Percentiles rank a stretch among this genome's conserved stretches.
Evolutionary conservation across 2,797 vertebrate species (phyloP).

Genomic region (Ptychobarbus kaznakovi): DNA sequence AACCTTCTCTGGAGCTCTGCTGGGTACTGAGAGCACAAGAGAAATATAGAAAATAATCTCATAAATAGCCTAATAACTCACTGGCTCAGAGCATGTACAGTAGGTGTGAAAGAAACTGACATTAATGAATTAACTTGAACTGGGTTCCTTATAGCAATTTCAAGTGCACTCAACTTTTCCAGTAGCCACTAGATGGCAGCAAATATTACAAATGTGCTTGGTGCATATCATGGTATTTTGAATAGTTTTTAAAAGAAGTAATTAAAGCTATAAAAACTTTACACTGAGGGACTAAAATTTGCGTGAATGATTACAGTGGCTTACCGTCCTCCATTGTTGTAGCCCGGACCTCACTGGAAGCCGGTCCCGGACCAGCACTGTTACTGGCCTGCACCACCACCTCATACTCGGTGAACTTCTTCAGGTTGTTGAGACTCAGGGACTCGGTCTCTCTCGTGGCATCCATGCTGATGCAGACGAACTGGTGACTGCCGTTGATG

Average conservation of each 20-base stretch:
- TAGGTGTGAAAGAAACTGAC: not conserved
- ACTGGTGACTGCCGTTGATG: constrained; percentile 94
- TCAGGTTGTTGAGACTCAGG: constrained; percentile 93
- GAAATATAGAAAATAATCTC: not conserved
- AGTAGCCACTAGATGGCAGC: constrained; percentile 66
- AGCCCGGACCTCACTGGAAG: constrained; percentile 94
- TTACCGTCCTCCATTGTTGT: constrained; percentile 96
- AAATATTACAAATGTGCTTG: constrained; percentile 45
- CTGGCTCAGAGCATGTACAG: not conserved
- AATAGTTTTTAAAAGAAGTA: not conserved
- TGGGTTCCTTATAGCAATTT: not conserved
- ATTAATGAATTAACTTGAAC: not conserved
- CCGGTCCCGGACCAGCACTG: constrained; percentile 93
- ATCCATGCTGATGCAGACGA: constrained; percentile 95
- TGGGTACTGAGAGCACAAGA: constrained; percentile 82
- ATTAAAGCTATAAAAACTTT: not conserved
- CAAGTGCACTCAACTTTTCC: no score
- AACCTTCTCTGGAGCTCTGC: constrained; percentile 93
- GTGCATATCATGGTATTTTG: not conserved
- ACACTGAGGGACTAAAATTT: not conserved
- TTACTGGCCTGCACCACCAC: constrained; percentile 98
- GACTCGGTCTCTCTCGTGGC: constrained; percentile 93
- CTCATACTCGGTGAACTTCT: constrained; percentile 96
- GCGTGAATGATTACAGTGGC: constrained; percentile 29
- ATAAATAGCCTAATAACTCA: not conserved